These are phyloP conservation scores for Exocentrus adspersus DNA, from an alignment of 2,888 invertebrate species.

Conservation along the genomic window DNA sequence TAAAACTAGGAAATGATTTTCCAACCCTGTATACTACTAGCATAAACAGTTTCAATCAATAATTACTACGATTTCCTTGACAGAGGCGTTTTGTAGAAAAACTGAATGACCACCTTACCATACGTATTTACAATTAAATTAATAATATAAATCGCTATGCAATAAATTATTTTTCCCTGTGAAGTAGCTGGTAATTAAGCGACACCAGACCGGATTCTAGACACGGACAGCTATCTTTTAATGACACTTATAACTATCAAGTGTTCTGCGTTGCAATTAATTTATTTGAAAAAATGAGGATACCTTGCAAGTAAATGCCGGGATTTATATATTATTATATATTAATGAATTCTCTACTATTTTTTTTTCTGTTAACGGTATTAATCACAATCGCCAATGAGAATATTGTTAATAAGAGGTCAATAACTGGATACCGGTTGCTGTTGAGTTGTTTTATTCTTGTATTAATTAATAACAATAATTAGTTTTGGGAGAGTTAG, in stretches of 20 bases:
- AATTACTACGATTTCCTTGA: too few relatives aligned
- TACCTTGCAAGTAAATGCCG: not conserved
- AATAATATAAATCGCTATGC: not conserved
- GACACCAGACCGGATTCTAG: conserved; percentile 1
- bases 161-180: not conserved
- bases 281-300: not conserved
- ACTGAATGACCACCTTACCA: not conserved
- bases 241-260: conserved; percentile 9
- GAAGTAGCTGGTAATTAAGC: not conserved
- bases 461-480: too few relatives aligned
- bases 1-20: too few relatives aligned
- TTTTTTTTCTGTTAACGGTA: conserved; percentile 1
- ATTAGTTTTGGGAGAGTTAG: too few relatives aligned
- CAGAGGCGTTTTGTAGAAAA: not conserved
- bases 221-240: not conserved
- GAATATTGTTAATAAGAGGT: not conserved
- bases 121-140: conserved; percentile 1
- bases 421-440: not conserved
- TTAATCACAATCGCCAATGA: not conserved
- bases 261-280: not conserved
- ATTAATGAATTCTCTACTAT: not conserved
- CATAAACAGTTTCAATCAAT: too few relatives aligned
- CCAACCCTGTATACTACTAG: too few relatives aligned
- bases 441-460: not conserved
- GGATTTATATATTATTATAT: not conserved